Base-by-base conservation (phyloP, 2,888 invertebrate species). In the Mellilla xanthometata region DNA sequence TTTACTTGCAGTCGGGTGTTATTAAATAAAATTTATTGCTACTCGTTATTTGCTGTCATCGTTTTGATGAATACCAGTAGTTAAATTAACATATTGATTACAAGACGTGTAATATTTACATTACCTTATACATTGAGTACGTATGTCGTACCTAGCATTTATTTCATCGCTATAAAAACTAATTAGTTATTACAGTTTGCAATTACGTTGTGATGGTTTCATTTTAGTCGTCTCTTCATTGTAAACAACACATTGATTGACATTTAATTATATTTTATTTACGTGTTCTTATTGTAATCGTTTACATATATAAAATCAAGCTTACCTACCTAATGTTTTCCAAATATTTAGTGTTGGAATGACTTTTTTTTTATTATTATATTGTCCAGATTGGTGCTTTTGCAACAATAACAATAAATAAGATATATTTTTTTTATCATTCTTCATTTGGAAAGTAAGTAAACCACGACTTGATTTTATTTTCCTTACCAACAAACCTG, bases 41-140 rank as follows among this genome's bases (percentile, higher is more conserved):
- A 28, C 34, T 41, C 34, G 41, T 35, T 41, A 41, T 34, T 33
- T 24, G 22, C 41, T 34, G 41, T 41, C 34, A 30, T 34, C 34
- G 22, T 30, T 33, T 29, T 41, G 34, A 41, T 41, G 33, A 34
- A 41, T 41, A 24, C 28, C 23, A 27, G 28, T 5, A 28, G 28
- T 3, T 15, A 27, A 7, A 28, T 36, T 9, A 36, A 19, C 28
- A 36, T 10, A 28, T 36, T 36, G 28, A 28, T 15, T 22, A 28
- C 28, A 11, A 19, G 11, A 12, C 12, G 27, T 27, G 5, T 28
- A 9, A 26, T 27, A 35, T 27, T 28, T 36, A 35, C 10, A 36
- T 36, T 15, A 22, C 11, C 35, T 35, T 34, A 12, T 11, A n/a
- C 22, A 19, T 36, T 7, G 10, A 26, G 13, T 28, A 19, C 13